Conservation (phyloP, 2,113 vertebrate genomes). For the Pantherophis guttatus region DNA sequence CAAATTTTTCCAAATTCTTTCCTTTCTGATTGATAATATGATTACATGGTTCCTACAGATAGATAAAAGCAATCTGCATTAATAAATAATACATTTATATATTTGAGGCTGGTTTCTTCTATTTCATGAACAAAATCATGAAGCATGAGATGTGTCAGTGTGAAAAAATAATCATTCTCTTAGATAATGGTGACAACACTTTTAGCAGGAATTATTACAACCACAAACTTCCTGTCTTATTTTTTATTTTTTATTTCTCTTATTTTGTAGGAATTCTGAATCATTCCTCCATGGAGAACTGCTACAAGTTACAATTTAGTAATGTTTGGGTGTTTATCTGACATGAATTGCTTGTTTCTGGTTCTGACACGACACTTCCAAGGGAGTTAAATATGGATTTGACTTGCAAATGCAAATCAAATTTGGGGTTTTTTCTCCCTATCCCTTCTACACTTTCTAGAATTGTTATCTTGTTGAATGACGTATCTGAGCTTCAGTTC, state of each 20-base stretch:
- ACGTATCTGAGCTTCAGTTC: not conserved
- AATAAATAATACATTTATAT: not conserved
- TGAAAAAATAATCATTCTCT: not conserved
- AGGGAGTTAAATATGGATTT: not conserved
- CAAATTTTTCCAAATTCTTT: not conserved
- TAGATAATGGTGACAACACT: not conserved
- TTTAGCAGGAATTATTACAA: not conserved
- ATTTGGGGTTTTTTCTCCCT: not conserved
- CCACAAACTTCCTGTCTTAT: not conserved
- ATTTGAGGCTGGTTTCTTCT: not conserved
- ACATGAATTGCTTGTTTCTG: not conserved
- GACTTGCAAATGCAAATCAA: not conserved
- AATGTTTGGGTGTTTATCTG: not conserved
- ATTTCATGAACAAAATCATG: not conserved
- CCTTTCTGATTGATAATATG: not conserved
- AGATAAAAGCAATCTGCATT: not conserved
- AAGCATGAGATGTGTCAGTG: not conserved
- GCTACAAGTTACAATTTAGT: not conserved
- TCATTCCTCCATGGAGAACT: not conserved
- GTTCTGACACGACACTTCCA: not conserved
- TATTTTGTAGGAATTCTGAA: not conserved
- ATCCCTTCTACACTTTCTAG: not conserved
- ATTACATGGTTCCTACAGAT: not conserved
- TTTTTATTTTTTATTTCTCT: not conserved
- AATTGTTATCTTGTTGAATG: not conserved